Percentiles rank a stretch among this genome's conserved stretches.
Conservation (phyloP, 1,140 invertebrate species). For the Popillia japonica region DNA sequence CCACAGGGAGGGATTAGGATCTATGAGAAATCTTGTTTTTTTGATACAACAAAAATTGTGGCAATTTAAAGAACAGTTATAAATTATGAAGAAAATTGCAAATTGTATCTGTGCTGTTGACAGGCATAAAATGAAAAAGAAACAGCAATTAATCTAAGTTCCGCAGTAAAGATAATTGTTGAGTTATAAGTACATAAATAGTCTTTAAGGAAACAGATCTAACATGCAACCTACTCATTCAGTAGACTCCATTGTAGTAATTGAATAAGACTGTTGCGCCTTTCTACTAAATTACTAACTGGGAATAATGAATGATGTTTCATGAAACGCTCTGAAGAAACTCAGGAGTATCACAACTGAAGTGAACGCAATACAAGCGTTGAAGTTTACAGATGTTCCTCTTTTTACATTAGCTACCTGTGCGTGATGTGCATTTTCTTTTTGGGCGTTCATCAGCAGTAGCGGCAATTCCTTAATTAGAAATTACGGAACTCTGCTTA, state of each 20-base stretch:
- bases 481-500: neutral
- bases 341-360: neutral
- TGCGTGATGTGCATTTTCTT: constrained; percentile 2
- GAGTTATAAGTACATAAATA: neutral
- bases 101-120: too few relatives aligned
- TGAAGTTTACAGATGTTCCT: neutral
- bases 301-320: constrained; percentile 26
- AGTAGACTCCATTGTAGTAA: constrained; percentile 25
- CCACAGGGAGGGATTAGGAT: constrained; percentile 6
- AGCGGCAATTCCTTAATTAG: constrained; percentile 3
- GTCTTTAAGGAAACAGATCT: neutral
- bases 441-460: neutral
- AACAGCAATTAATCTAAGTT: neutral
- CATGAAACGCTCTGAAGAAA: neutral
- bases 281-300: constrained; percentile 41
- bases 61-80: neutral
- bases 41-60: constrained; percentile 5
- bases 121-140: neutral
- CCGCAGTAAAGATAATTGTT: neutral
- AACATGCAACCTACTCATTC: constrained; percentile 23
- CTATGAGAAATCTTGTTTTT: neutral
- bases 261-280: constrained; percentile 30
- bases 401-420: neutral
- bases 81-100: too few relatives aligned
- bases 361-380: neutral